Conservation (phyloP, 1,140 invertebrate species). For the Aphidius ervi region DNA sequence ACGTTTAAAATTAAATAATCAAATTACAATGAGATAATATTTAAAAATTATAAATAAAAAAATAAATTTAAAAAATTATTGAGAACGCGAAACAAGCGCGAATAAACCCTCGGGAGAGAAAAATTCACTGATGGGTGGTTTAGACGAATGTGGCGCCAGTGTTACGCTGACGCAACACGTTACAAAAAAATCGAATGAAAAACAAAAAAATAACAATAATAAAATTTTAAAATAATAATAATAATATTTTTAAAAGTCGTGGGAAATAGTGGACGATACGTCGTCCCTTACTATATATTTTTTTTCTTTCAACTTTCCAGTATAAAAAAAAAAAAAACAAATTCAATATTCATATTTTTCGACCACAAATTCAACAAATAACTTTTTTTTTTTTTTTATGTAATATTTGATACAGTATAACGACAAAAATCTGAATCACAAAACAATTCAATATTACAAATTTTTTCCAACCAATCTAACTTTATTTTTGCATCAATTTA, state of each 20-base stretch:
- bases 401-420: not conserved
- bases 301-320: too few species aligned
- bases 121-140: not conserved
- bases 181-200: slow-evolving; percentile 23
- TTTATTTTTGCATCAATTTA: not conserved
- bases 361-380: too few species aligned
- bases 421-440: not conserved
- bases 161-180: slow-evolving; percentile 46
- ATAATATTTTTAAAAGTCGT: not conserved
- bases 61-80: not conserved
- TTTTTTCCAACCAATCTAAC: not conserved
- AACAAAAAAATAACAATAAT: slow-evolving; percentile 17
- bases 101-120: not conserved
- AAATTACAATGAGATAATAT: too few species aligned
- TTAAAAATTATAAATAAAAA: too few species aligned
- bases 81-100: slow-evolving; percentile 3
- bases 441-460: too few species aligned
- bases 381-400: too few species aligned
- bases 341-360: too few species aligned
- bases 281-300: too few species aligned
- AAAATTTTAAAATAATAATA: not conserved
- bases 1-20: too few species aligned
- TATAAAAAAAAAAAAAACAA: too few species aligned
- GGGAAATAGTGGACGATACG: not conserved
- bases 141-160: slow-evolving; percentile 37